A percentile compares a stretch with the other conserved stretches of the same genome.
phyloP scores from a whole-genome alignment of 1,140 invertebrate species.

The Hylaeus volcanicus region DNA sequence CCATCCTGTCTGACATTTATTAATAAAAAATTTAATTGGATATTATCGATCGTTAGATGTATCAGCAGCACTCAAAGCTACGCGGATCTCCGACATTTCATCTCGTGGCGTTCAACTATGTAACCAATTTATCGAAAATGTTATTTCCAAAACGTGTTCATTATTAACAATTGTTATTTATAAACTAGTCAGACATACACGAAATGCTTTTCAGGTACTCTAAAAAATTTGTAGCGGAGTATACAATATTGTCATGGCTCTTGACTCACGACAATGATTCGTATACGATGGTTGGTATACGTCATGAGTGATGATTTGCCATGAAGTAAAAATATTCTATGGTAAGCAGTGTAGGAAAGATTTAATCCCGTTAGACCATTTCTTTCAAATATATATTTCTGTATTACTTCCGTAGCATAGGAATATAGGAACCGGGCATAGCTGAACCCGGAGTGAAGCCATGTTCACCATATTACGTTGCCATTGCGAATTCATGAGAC shows the following conservation, averaged over 20 bases:
- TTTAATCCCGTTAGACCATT: constrained; percentile 19
- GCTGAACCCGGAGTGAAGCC: too few species aligned
- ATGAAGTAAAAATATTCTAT: constrained; percentile 35
- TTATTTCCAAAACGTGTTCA: not conserved
- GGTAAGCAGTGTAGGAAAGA: constrained; percentile 28
- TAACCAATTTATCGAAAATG: constrained; percentile 12
- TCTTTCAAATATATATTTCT: not conserved
- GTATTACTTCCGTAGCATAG: not conserved
- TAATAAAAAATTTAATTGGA: constrained; percentile 29
- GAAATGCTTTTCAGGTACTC: constrained; percentile 33
- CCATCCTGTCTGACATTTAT: constrained; percentile 66
- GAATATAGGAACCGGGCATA: not conserved
- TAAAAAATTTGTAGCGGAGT: constrained; percentile 29
- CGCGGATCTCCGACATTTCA: constrained; percentile 24
- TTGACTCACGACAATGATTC: too few species aligned
- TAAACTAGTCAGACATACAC: constrained; percentile 17
- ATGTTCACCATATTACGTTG: too few species aligned
- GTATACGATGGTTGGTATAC: too few species aligned
- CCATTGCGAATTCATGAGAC: too few species aligned
- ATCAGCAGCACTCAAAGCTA: constrained; percentile 17
- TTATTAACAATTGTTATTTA: constrained; percentile 25
- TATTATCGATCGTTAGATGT: constrained; percentile 42
- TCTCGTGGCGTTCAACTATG: constrained; percentile 12
- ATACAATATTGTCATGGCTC: constrained; percentile 31
- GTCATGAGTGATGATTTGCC: constrained; percentile 34